Conservation (phyloP, 2,888 invertebrate genomes). For the Papilio protenor region DNA sequence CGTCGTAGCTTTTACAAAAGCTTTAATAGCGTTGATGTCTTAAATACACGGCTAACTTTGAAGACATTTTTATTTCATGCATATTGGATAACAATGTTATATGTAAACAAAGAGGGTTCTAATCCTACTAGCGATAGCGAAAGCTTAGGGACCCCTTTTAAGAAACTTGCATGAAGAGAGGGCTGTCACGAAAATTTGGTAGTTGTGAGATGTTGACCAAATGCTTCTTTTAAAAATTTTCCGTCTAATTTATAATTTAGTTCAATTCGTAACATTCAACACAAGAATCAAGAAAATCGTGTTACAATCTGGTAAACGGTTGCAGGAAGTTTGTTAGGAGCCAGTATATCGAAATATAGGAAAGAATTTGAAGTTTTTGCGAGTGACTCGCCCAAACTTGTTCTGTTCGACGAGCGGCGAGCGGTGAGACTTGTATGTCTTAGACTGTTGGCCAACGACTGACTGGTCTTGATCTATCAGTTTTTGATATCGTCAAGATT, state of each 20-base stretch:
- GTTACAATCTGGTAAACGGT: conserved; percentile 1
- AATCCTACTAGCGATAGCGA: too few relatives aligned
- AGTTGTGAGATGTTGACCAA: too few relatives aligned
- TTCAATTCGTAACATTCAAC: not conserved
- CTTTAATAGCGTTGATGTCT: not conserved
- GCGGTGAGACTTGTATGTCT: not conserved
- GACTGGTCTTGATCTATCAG: not conserved
- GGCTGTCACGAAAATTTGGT: too few relatives aligned
- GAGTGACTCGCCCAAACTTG: not conserved
- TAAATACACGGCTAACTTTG: not conserved
- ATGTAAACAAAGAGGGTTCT: too few relatives aligned
- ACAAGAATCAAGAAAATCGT: not conserved
- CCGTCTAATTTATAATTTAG: not conserved
- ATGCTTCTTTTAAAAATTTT: not conserved
- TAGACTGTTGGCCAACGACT: not conserved
- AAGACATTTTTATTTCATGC: not conserved
- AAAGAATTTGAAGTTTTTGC: conserved; percentile 11
- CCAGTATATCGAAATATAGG: not conserved
- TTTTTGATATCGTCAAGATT: too few relatives aligned
- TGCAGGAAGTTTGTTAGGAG: conserved; percentile 10
- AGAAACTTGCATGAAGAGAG: too few relatives aligned
- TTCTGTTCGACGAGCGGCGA: not conserved
- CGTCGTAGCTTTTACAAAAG: not conserved
- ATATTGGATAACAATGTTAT: too few relatives aligned
- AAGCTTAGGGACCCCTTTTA: too few relatives aligned